Conservation (phyloP, 1,140 invertebrate genomes). For the Pogonomyrmex californicus region DNA sequence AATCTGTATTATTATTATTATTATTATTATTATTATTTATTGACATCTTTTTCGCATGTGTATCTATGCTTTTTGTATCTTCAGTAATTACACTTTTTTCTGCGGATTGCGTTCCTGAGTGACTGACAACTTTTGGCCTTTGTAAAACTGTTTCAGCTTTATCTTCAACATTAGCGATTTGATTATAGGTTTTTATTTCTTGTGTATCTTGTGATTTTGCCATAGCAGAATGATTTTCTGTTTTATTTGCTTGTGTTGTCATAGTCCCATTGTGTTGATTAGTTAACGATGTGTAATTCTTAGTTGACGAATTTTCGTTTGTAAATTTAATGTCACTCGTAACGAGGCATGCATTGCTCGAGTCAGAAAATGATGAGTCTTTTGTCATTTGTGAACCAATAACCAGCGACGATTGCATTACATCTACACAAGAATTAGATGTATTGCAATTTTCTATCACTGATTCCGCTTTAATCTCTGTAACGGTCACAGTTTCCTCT, state of each 20-base stretch:
- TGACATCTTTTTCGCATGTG: constrained; percentile 37
- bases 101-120: constrained; percentile 5
- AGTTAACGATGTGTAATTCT: neutral
- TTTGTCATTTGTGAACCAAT: constrained; percentile 18
- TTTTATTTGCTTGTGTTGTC: constrained; percentile 13
- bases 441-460: constrained; percentile 37
- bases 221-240: neutral
- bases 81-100: constrained; percentile 27
- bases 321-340: constrained; percentile 36
- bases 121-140: neutral
- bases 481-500: constrained; percentile 45
- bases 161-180: constrained; percentile 66
- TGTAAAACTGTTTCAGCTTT: constrained; percentile 49
- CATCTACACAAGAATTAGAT: constrained; percentile 36
- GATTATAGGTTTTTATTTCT: constrained; percentile 64
- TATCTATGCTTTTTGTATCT: constrained; percentile 24
- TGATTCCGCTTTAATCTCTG: constrained; percentile 65
- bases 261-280: constrained; percentile 49
- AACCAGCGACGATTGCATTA: constrained; percentile 17
- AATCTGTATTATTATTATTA: constrained; percentile 73
- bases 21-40: constrained; percentile 80
- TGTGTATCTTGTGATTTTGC: constrained; percentile 48
- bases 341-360: neutral
- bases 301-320: constrained; percentile 29
- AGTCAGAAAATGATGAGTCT: constrained; percentile 25